These are phyloP conservation scores for Lucifuga dentata DNA, from an alignment of 2,113 vertebrate genomes.

Conservation along the genomic window DNA sequence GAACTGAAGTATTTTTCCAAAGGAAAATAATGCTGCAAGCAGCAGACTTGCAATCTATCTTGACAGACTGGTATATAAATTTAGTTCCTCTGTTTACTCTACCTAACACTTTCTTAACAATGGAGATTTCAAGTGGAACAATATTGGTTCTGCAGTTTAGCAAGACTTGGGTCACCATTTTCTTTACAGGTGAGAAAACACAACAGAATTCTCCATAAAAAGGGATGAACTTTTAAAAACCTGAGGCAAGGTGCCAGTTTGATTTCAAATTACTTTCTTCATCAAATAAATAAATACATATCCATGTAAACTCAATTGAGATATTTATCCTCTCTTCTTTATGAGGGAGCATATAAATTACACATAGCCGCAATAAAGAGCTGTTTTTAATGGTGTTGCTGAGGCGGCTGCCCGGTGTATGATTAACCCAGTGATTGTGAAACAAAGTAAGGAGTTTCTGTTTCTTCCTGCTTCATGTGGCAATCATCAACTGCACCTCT, in stretches of 20 bases:
- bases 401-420: slow-evolving; percentile 63
- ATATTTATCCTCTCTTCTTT: slow-evolving; percentile 23
- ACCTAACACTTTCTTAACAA: slow-evolving; percentile 51
- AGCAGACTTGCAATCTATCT: slow-evolving; percentile 30
- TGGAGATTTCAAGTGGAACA: slow-evolving; percentile 47
- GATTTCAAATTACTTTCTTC: neutral
- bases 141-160: slow-evolving; percentile 1
- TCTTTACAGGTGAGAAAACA: slow-evolving; percentile 14
- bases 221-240: neutral
- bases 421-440: slow-evolving; percentile 77
- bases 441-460: slow-evolving; percentile 56
- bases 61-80: slow-evolving; percentile 49
- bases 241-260: neutral
- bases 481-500: slow-evolving; percentile 68
- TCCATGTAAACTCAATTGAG: slow-evolving; percentile 7
- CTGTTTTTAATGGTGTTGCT: slow-evolving; percentile 20
- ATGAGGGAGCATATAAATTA: slow-evolving; percentile 16
- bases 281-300: neutral
- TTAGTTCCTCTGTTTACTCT: slow-evolving; percentile 59
- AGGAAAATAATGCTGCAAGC: slow-evolving; percentile 13
- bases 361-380: slow-evolving; percentile 26
- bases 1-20: slow-evolving; percentile 1
- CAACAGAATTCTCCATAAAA: slow-evolving; percentile 14
- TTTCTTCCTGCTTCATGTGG: slow-evolving; percentile 1
- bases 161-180: neutral